These are phyloP conservation scores for Julus scanicus DNA, from an alignment of 2,888 invertebrate species.

Conservation along the genomic window DNA sequence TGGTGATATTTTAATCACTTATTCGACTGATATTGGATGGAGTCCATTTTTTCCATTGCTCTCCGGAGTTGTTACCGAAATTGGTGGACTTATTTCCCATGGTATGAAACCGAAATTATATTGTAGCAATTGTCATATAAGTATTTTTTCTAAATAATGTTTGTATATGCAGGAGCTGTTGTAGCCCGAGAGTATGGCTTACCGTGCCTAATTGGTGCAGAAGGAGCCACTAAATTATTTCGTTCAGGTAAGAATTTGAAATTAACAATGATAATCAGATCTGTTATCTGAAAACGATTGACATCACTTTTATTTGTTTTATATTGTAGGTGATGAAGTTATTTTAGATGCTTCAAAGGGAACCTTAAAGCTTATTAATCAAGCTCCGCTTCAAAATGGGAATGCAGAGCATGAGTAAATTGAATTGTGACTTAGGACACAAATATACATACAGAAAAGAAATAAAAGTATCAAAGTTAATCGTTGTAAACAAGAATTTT, in stretches of 20 bases:
- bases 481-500: neutral
- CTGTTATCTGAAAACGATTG: neutral
- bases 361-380: neutral
- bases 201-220: slow-evolving; percentile 82
- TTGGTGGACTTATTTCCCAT: slow-evolving; percentile 84
- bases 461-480: neutral
- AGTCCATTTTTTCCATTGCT: slow-evolving; percentile 84
- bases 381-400: neutral
- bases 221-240: slow-evolving; percentile 74
- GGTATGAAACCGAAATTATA: slow-evolving; percentile 68
- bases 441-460: neutral
- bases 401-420: neutral
- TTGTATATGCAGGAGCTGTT: slow-evolving; percentile 75
- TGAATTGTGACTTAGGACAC: neutral
- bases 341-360: neutral
- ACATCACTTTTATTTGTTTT: neutral
- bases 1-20: slow-evolving; percentile 82
- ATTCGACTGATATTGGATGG: slow-evolving; percentile 85
- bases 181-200: slow-evolving; percentile 85
- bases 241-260: slow-evolving; percentile 70
- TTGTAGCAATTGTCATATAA: neutral
- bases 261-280: neutral
- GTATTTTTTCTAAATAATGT: neutral
- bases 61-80: slow-evolving; percentile 81
- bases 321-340: neutral